These are phyloP conservation scores for Oophaga pumilio DNA, from an alignment of 2,113 vertebrate genomes.

Conservation along the genomic window DNA sequence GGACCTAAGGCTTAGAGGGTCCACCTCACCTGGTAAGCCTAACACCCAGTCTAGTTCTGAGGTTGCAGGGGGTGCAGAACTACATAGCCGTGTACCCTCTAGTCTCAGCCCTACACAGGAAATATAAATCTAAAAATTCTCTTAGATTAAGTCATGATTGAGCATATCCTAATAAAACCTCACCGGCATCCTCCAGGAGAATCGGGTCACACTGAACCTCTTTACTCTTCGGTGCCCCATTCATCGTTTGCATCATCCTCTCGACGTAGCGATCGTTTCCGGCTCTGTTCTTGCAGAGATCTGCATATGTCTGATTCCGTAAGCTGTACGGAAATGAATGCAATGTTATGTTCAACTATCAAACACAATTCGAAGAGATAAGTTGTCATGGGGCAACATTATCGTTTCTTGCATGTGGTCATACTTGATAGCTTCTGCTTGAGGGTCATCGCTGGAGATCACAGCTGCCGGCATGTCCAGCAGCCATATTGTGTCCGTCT, in stretches of 20 bases:
- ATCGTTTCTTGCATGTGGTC: constrained; percentile 46
- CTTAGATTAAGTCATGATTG: too few relatives aligned
- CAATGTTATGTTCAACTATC: background rate
- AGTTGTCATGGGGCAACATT: too few relatives aligned
- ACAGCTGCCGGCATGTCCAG: constrained; percentile 74
- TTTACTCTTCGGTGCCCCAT: constrained; percentile 78
- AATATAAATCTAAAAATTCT: too few relatives aligned
- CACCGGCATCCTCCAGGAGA: constrained; percentile 78
- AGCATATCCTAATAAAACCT: background rate
- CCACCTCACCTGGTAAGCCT: too few relatives aligned
- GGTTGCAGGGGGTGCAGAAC: too few relatives aligned
- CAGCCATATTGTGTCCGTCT: constrained; percentile 78
- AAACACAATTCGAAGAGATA: background rate
- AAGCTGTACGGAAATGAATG: constrained; percentile 64
- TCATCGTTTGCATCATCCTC: constrained; percentile 83
- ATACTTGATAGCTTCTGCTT: constrained; percentile 74
- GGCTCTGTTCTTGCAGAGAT: constrained; percentile 73
- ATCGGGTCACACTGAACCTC: constrained; percentile 78
- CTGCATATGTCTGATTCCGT: constrained; percentile 73
- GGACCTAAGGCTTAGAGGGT: too few relatives aligned
- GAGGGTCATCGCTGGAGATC: constrained; percentile 75
- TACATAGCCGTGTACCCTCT: too few relatives aligned
- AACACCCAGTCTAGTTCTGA: too few relatives aligned
- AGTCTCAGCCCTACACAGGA: too few relatives aligned
- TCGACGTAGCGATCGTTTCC: constrained; percentile 78